Conservation (phyloP, 2,113 vertebrate species). For the Aegotheles bennettii region DNA sequence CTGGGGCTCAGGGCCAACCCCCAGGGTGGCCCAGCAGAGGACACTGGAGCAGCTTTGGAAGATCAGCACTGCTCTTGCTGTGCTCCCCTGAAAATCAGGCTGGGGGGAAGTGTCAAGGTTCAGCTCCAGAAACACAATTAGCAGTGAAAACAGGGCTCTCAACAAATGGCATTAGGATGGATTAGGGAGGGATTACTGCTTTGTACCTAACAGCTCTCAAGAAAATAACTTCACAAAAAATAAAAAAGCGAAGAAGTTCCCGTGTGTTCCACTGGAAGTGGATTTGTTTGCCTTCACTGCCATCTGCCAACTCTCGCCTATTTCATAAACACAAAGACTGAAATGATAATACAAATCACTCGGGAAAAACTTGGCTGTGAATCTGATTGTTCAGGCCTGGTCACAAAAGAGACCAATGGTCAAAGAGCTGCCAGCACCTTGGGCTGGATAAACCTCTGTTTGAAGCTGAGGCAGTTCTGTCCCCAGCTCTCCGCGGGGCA, state of each 20-base stretch:
- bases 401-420: accelerated
- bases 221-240: conserved; percentile 16
- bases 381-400: accelerated
- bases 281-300: conserved; percentile 50
- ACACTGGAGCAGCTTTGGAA: not conserved
- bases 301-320: conserved; percentile 33
- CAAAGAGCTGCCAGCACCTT: not conserved
- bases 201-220: conserved; percentile 23
- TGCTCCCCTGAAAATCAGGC: not conserved
- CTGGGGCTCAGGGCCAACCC: too few relatives aligned
- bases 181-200: conserved; percentile 58
- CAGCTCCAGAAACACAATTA: conserved; percentile 54
- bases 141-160: conserved; percentile 32
- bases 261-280: conserved; percentile 8
- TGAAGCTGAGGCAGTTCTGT: accelerated
- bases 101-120: not conserved
- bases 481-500: not conserved
- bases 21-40: not conserved
- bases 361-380: accelerated
- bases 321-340: not conserved
- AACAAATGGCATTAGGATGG: conserved; percentile 58
- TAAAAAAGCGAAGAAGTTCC: not conserved
- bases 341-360: not conserved
- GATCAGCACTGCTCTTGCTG: not conserved
- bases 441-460: accelerated